phyloP scores from a whole-genome alignment of 1,140 invertebrate genomes.

The Daktulosphaira vitifoliae region DNA sequence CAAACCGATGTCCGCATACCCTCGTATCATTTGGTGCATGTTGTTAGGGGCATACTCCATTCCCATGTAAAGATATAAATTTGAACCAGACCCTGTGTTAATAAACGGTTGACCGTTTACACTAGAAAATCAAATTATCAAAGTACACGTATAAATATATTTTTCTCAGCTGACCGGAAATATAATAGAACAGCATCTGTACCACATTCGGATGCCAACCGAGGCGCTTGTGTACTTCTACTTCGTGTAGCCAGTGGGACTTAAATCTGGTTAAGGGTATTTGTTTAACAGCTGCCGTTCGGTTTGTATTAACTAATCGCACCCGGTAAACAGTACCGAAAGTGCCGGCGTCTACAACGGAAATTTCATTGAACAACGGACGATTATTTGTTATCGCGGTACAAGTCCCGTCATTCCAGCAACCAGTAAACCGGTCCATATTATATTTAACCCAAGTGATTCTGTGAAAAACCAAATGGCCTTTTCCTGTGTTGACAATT shows the following conservation, averaged over 20 bases:
- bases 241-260: background rate
- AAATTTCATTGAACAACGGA: background rate
- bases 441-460: no score
- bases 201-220: background rate
- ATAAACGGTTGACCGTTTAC: no score
- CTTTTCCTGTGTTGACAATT: no score
- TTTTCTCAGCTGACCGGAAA: slow-evolving; percentile 3
- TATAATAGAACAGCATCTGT: slow-evolving; percentile 11
- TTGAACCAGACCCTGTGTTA: background rate
- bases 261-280: background rate
- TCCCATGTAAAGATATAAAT: background rate
- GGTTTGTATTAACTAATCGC: background rate
- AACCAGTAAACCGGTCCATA: no score
- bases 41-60: slow-evolving; percentile 10
- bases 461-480: no score
- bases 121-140: no score
- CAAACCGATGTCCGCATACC: background rate
- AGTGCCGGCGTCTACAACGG: background rate
- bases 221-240: background rate
- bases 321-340: slow-evolving; percentile 6
- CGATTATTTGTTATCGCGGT: background rate
- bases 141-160: background rate
- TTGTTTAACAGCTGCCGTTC: background rate
- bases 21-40: background rate
- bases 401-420: no score